These are phyloP conservation scores for Bombus superbus DNA, from an alignment of 1,140 invertebrate genomes.

Conservation along the genomic window DNA sequence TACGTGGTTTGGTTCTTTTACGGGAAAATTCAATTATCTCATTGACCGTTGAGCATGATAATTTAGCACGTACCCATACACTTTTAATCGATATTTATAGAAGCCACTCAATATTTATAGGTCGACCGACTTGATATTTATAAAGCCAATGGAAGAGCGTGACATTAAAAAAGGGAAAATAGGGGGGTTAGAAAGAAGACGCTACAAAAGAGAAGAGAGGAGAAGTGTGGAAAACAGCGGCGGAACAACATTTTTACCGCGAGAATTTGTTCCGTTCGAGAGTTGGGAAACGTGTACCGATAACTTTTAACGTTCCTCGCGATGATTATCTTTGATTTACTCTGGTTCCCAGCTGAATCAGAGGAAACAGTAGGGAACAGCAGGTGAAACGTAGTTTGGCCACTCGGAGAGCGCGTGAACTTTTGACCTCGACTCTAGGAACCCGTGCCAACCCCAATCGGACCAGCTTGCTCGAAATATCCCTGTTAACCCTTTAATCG, in stretches of 20 bases:
- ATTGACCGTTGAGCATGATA: not conserved
- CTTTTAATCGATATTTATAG: constrained; percentile 51
- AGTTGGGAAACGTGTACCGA: too few relatives aligned
- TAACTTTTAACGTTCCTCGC: not conserved
- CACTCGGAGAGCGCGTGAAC: constrained; percentile 31
- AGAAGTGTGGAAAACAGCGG: not conserved
- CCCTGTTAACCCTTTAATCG: not conserved
- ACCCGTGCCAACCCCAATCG: constrained; percentile 18
- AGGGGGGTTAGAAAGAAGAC: not conserved
- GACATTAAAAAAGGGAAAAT: constrained; percentile 19
- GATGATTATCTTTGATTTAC: not conserved
- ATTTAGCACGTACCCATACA: constrained; percentile 8
- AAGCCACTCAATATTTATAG: constrained; percentile 48
- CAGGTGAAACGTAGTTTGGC: constrained; percentile 3
- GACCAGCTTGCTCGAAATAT: constrained; percentile 20
- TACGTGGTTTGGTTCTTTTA: not conserved
- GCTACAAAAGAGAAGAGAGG: too few relatives aligned
- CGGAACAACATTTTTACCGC: not conserved
- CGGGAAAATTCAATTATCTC: not conserved
- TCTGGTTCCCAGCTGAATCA: not conserved
- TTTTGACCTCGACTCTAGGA: constrained; percentile 43
- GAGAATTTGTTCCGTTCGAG: not conserved
- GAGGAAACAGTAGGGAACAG: not conserved
- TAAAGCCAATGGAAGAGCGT: constrained; percentile 23
- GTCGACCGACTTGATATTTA: constrained; percentile 40